Percentiles rank a stretch among this genome's conserved stretches.
These are phyloP conservation scores for Nansenia antarctica DNA, from an alignment of 2,113 vertebrate genomes.

Conservation along the genomic window DNA sequence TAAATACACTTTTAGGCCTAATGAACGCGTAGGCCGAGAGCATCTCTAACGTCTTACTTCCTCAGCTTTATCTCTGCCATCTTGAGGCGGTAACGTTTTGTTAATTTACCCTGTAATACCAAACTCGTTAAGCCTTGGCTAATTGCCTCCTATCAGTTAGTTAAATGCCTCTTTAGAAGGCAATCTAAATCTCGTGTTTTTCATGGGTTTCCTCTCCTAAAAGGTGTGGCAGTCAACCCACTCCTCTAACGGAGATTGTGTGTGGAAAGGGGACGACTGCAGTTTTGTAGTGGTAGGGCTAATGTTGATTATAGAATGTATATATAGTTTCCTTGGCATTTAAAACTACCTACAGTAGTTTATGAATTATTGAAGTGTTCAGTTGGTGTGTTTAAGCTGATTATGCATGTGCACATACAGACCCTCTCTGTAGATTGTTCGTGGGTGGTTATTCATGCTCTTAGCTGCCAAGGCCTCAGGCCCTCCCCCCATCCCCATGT, in stretches of 20 bases:
- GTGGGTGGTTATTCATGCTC: neutral
- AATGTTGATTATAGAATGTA: too few relatives aligned
- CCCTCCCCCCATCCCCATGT: neutral
- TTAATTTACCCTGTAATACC: slow-evolving; percentile 6
- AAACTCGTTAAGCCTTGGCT: slow-evolving; percentile 11
- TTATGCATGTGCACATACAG: neutral
- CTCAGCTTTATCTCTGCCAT: neutral
- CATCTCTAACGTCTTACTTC: neutral
- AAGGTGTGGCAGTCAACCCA: neutral
- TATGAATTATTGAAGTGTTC: neutral
- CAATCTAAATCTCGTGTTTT: slow-evolving; percentile 15
- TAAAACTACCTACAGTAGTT: too few relatives aligned
- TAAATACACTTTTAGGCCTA: neutral
- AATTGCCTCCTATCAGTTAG: slow-evolving; percentile 13
- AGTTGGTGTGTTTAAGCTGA: neutral
- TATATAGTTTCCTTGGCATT: too few relatives aligned
- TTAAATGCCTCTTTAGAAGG: slow-evolving; percentile 8
- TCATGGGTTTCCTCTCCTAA: neutral
- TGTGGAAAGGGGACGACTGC: neutral
- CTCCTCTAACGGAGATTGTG: too few relatives aligned
- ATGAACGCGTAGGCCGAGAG: too few relatives aligned
- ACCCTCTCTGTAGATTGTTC: neutral
- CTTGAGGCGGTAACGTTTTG: neutral
- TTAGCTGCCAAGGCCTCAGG: neutral
- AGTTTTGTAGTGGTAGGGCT: too few relatives aligned